phyloP scores from a whole-genome alignment of 1,140 invertebrate species.

The Arctopsyche grandis region DNA sequence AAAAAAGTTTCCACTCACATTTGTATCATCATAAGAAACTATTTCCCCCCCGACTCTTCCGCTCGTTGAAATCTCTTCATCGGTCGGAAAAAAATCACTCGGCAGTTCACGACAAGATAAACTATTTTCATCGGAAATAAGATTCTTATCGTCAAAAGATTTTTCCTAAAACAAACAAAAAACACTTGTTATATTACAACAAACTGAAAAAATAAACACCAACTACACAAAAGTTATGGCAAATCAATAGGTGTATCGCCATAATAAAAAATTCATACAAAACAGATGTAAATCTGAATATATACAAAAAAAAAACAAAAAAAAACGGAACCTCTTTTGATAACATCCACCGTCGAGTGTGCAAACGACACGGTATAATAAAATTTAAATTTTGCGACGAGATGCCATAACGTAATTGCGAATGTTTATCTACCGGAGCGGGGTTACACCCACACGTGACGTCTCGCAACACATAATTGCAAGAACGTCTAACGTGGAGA shows the following conservation, averaged over 20 bases:
- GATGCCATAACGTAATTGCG: too few relatives aligned
- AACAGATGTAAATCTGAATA: too few relatives aligned
- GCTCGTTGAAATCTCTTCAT: neutral
- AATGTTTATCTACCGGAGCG: too few relatives aligned
- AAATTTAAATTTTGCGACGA: too few relatives aligned
- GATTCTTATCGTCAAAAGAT: neutral
- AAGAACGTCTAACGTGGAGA: neutral
- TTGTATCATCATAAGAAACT: too few relatives aligned
- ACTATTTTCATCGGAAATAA: conserved; percentile 8
- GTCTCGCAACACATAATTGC: neutral
- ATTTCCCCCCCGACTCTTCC: neutral
- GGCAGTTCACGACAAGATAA: neutral
- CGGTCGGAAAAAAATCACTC: neutral
- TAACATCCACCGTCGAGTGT: too few relatives aligned
- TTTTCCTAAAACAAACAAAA: neutral
- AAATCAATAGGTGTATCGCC: too few relatives aligned
- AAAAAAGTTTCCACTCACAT: too few relatives aligned
- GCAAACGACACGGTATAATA: too few relatives aligned
- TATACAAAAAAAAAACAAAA: neutral
- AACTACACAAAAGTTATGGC: too few relatives aligned
- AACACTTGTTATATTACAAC: neutral
- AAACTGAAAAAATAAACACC: neutral
- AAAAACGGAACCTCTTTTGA: neutral
- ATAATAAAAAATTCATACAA: too few relatives aligned
- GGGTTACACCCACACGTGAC: conserved; percentile 29